Conservation (phyloP, 2,888 invertebrate species). For the Chaitophorus viminalis region DNA sequence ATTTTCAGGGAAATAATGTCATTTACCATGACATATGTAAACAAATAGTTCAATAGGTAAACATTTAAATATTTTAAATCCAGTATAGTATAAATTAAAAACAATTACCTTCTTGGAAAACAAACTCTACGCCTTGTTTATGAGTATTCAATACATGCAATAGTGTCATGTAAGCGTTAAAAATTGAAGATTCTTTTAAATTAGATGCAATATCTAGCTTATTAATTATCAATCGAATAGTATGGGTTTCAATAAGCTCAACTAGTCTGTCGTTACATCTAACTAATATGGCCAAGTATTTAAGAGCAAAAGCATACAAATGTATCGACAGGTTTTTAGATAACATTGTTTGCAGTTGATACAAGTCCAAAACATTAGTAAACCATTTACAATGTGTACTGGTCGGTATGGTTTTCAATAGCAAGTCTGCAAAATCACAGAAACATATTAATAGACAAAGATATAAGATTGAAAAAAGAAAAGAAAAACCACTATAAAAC, state of each 20-base stretch:
- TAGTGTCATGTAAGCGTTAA: background rate
- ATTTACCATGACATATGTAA: no score
- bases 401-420: background rate
- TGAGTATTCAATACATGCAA: constrained; percentile 26
- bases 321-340: background rate
- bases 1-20: no score
- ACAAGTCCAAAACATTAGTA: constrained; percentile 3
- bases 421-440: background rate
- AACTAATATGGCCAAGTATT: constrained; percentile 43
- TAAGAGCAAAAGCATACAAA: constrained; percentile 36
- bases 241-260: background rate
- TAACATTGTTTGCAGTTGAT: background rate
- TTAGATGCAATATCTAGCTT: background rate
- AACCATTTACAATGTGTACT: constrained; percentile 29
- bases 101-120: constrained; percentile 34
- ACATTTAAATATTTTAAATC: no score
- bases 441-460: background rate
- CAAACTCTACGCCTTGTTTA: constrained; percentile 18
- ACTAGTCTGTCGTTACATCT: background rate
- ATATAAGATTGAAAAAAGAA: background rate
- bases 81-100: background rate
- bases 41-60: no score
- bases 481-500: background rate
- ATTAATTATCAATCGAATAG: constrained; percentile 32
- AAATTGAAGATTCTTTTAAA: no score